phyloP scores from a whole-genome alignment of 2,888 invertebrate species.

The Heteropelma amictum region DNA sequence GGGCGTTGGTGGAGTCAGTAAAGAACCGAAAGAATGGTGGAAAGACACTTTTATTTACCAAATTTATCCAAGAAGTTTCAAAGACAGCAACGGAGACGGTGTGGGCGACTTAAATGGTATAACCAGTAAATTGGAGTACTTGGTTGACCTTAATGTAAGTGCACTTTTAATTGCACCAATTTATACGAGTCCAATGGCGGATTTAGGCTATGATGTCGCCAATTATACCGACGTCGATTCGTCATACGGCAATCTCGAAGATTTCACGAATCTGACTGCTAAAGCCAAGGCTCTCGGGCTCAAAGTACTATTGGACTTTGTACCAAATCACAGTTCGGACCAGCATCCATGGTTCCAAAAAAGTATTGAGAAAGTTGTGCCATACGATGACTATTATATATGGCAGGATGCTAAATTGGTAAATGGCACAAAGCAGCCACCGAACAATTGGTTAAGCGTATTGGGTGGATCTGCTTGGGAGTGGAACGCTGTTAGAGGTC shows the following conservation, averaged over 20 bases:
- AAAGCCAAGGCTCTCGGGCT: constrained; percentile 75
- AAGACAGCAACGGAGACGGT: constrained; percentile 84
- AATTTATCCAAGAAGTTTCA: constrained; percentile 91
- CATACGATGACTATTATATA: constrained; percentile 87
- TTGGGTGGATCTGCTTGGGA: constrained; percentile 83
- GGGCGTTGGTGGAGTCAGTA: constrained; percentile 15
- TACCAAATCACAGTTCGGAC: constrained; percentile 85
- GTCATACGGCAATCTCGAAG: constrained; percentile 81
- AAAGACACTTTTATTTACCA: constrained; percentile 90
- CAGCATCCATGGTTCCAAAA: constrained; percentile 89
- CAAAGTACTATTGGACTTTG: constrained; percentile 78
- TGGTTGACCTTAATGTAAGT: constrained; percentile 81
- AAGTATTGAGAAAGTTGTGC: constrained; percentile 82
- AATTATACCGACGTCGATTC: constrained; percentile 81
- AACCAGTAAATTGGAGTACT: constrained; percentile 78
- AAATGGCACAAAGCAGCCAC: constrained; percentile 72
- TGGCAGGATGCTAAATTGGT: constrained; percentile 83
- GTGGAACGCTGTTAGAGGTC: constrained; percentile 80
- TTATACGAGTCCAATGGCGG: constrained; percentile 83
- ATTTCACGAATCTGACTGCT: constrained; percentile 78
- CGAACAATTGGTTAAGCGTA: constrained; percentile 80
- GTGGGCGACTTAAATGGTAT: constrained; percentile 74
- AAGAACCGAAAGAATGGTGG: constrained; percentile 85
- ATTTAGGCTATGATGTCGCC: constrained; percentile 84
- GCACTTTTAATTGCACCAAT: constrained; percentile 87